Conservation (phyloP, 92 coral and sea anemone genomes). For the Parazoanthus darwini region DNA sequence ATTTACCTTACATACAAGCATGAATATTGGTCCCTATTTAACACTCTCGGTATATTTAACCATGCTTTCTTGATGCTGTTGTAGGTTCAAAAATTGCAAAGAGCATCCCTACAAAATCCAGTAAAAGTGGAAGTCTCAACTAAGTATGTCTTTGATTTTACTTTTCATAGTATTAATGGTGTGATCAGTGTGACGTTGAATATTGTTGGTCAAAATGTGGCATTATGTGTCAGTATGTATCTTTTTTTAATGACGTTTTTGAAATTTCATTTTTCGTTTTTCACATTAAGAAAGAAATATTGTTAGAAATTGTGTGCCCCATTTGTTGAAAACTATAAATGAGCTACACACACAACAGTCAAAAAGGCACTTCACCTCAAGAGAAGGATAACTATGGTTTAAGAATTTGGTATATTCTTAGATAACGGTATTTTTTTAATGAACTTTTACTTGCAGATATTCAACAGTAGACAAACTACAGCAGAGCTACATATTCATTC, state of each 20-base stretch:
- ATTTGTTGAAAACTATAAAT: not conserved
- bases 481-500: conserved; percentile 91
- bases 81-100: conserved; percentile 94
- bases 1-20: no score
- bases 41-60: not conserved
- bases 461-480: conserved; percentile 95
- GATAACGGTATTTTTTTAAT: not conserved
- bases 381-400: not conserved
- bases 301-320: not conserved
- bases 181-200: not conserved
- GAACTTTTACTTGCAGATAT: conserved; percentile 55
- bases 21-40: no score
- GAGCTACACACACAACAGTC: no score
- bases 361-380: no score
- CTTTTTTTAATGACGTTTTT: no score
- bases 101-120: conserved; percentile 96
- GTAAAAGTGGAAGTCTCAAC: conserved; percentile 96
- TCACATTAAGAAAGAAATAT: not conserved
- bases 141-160: conserved; percentile 63
- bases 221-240: no score
- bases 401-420: not conserved
- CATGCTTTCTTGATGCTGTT: not conserved
- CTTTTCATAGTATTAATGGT: not conserved
- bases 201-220: no score
- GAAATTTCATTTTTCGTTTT: not conserved